Base-by-base conservation (phyloP, 2,888 invertebrate species). In the Spodoptera picta region DNA sequence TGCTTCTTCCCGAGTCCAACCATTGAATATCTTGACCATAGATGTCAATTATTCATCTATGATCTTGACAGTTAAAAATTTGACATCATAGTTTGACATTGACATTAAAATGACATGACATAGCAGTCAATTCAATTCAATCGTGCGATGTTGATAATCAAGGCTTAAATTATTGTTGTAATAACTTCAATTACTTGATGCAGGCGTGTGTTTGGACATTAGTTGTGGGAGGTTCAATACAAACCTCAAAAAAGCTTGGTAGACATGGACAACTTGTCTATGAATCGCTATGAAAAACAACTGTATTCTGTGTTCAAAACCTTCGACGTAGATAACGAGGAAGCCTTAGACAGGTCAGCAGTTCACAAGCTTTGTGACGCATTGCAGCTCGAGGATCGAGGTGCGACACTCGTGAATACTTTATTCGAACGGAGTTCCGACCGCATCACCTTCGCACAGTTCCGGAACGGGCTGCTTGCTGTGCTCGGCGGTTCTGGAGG, bases 211-310 rank as follows among this genome's bases (percentile, higher is more conserved):
- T 31, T 63, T 61, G 45, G 54, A 51, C 14, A 27, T 45, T 48
- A 5, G 7, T 9, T 36, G 36, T 36, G 14, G 24, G 47, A 52
- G 70, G 53, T 58, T 46, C 9, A 9, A 23, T 45, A 59, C 6
- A 55, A 48, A 51, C 56, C 65, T 69, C 53, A 24, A 59, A 60
- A 14, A 41, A 62, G 62, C 45, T 42, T 48, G 9, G 7, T 24
- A 70, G 67, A 73, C 60, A 93, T 94, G 93, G 93, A 90, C 75
- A 84, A 85, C 82, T 82, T 83, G 69, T 89, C 90, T 66, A 89
- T 96, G 88, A 97, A 97, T 93, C 97, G 96, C 49, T 97, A 98
- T 87, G 98, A 98, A 89, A 96, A 97, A 91, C 97, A 97, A 94
- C 95, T 98, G 83, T 96, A 97, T 81, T 96, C 96, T 81, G 97